Conservation (phyloP, 1,140 invertebrate genomes). For the Drosophila pectinifera region DNA sequence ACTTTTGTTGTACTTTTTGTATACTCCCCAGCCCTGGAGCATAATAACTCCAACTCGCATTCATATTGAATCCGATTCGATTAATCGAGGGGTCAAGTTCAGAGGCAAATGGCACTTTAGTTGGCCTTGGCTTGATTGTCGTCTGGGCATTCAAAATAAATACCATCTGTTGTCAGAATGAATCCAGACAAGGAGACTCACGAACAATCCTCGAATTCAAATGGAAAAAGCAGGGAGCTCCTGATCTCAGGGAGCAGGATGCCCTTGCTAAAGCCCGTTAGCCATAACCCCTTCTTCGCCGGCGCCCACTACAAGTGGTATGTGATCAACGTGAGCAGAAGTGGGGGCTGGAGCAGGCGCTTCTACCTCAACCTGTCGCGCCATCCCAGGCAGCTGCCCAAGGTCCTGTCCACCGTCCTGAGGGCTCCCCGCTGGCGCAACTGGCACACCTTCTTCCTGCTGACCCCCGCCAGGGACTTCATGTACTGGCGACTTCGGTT, state of each 20-base stretch:
- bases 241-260: neutral
- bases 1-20: neutral
- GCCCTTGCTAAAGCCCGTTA: constrained; percentile 16
- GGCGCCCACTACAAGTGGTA: neutral
- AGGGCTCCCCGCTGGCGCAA: neutral
- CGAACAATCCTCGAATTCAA: too few species aligned
- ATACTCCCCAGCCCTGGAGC: constrained; percentile 8
- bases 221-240: neutral
- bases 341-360: too few species aligned
- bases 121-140: constrained; percentile 7
- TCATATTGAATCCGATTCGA: constrained; percentile 10
- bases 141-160: neutral
- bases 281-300: neutral
- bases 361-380: too few species aligned
- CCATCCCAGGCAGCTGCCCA: too few species aligned
- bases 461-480: neutral
- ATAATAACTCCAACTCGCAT: constrained; percentile 7
- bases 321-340: neutral
- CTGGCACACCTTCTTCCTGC: constrained; percentile 18
- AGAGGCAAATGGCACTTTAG: constrained; percentile 5
- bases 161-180: neutral
- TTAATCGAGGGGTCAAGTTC: constrained; percentile 50
- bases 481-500: neutral
- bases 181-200: neutral
- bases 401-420: too few species aligned